Conservation (phyloP, 2,797 vertebrate species). For the Ispidina lecontei region DNA sequence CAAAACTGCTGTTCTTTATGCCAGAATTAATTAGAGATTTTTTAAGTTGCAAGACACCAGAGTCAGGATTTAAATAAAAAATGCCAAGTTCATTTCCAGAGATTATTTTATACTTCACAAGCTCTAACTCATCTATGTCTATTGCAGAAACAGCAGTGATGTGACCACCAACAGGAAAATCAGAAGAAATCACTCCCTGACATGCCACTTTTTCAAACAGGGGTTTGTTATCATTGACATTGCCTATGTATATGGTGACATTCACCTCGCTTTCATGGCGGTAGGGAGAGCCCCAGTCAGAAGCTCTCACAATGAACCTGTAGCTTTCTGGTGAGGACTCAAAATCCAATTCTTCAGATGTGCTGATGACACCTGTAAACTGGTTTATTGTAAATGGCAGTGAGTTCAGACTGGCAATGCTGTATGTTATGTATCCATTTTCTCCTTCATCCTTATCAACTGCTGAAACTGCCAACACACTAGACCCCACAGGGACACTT, state of each 20-base stretch:
- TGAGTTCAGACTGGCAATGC: slow-evolving; percentile 88
- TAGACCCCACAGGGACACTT: slow-evolving; percentile 87
- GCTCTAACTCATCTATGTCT: slow-evolving; percentile 93
- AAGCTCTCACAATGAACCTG: slow-evolving; percentile 92
- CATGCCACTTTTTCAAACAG: slow-evolving; percentile 96
- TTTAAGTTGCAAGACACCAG: slow-evolving; percentile 90
- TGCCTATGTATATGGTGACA: slow-evolving; percentile 90
- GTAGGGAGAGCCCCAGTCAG: slow-evolving; percentile 97
- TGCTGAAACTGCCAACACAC: slow-evolving; percentile 86
- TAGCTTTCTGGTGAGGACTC: slow-evolving; percentile 92
- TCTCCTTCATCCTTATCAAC: slow-evolving; percentile 91
- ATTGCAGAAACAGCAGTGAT: slow-evolving; percentile 96
- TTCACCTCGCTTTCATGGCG: slow-evolving; percentile 96
- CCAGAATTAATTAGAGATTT: slow-evolving; percentile 84
- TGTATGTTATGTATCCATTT: slow-evolving; percentile 98
- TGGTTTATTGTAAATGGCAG: slow-evolving; percentile 94
- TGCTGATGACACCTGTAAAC: slow-evolving; percentile 92
- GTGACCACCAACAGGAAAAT: slow-evolving; percentile 89
- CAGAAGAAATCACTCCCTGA: slow-evolving; percentile 90
- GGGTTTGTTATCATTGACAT: slow-evolving; percentile 95
- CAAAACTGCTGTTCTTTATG: slow-evolving; percentile 87
- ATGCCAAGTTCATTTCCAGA: slow-evolving; percentile 93
- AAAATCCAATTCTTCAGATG: slow-evolving; percentile 91
- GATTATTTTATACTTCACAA: slow-evolving; percentile 96
- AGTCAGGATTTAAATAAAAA: slow-evolving; percentile 95